Conservation (phyloP, 1,140 invertebrate species). For the Drosophila mayri region DNA sequence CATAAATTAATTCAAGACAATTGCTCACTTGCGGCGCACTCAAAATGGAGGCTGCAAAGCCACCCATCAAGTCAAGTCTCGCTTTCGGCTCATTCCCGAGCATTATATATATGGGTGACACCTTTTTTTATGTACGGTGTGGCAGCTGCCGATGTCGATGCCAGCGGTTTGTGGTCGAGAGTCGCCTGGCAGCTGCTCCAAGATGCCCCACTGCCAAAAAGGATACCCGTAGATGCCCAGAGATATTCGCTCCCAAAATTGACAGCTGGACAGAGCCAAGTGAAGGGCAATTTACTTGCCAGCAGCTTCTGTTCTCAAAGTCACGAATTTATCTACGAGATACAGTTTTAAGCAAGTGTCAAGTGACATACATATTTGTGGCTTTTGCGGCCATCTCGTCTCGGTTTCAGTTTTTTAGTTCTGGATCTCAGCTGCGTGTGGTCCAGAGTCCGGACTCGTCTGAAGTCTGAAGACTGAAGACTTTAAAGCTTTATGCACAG, state of each 20-base stretch:
- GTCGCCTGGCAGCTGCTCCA: constrained; percentile 20
- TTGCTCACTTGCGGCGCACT: constrained; percentile 71
- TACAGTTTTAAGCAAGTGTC: constrained; percentile 70
- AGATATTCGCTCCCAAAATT: constrained; percentile 41
- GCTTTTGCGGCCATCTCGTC: constrained; percentile 65
- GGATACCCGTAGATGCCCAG: constrained; percentile 37
- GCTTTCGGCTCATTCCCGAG: constrained; percentile 3
- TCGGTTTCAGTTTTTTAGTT: constrained; percentile 27
- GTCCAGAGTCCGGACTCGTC: constrained; percentile 24
- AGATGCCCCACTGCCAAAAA: background rate
- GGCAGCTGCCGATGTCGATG: constrained; percentile 44
- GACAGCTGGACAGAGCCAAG: constrained; percentile 67
- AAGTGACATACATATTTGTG: constrained; percentile 80
- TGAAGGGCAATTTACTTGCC: constrained; percentile 73
- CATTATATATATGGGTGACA: constrained; percentile 35
- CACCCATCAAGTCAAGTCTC: constrained; percentile 33
- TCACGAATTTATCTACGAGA: constrained; percentile 60
- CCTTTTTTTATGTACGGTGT: constrained; percentile 16
- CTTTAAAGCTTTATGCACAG: constrained; percentile 30
- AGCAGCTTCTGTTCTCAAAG: constrained; percentile 45
- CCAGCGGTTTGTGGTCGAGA: constrained; percentile 61
- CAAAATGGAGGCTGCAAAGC: constrained; percentile 36
- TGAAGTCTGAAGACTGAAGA: background rate
- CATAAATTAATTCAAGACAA: constrained; percentile 83
- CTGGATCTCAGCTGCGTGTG: constrained; percentile 64